A percentile compares a stretch with the other conserved stretches of the same genome.
These are phyloP conservation scores for Cherax quadricarinatus DNA, from an alignment of 1,140 invertebrate species.

Conservation along the genomic window DNA sequence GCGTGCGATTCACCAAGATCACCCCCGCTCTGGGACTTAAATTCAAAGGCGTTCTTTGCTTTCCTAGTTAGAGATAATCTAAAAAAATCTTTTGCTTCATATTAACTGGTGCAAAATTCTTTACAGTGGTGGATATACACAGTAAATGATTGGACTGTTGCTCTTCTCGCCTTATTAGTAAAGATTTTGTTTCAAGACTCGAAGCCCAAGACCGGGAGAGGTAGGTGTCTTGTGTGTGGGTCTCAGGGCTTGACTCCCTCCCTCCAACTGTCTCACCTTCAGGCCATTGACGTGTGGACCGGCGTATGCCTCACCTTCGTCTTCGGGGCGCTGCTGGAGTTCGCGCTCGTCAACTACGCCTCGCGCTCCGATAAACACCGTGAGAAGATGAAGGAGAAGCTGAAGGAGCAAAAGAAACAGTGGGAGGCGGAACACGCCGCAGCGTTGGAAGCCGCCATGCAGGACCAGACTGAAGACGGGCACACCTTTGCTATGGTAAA, in stretches of 20 bases:
- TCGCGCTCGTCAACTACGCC: conserved; percentile 81
- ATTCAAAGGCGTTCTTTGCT: not conserved
- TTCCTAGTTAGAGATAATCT: not conserved
- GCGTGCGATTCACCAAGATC: not conserved
- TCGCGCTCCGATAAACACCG: conserved; percentile 77
- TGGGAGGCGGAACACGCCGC: conserved; percentile 81
- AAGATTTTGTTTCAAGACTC: not conserved
- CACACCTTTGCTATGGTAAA: conserved; percentile 90
- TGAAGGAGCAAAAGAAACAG: conserved; percentile 85
- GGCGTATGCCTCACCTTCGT: conserved; percentile 81
- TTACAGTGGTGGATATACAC: not conserved
- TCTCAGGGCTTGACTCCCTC: not conserved
- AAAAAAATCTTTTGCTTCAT: not conserved
- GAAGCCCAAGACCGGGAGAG: not conserved
- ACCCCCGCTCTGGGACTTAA: not conserved
- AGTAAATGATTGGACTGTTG: not conserved
- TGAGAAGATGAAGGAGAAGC: conserved; percentile 83
- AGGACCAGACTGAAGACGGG: conserved; percentile 84
- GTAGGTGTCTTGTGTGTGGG: not conserved
- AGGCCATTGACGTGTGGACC: conserved; percentile 83
- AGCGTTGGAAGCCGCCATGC: conserved; percentile 86
- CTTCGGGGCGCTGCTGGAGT: conserved; percentile 80
- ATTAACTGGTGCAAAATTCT: not conserved
- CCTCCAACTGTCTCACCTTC: not conserved
- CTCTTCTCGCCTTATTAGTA: not conserved